Conservation (phyloP, 2,888 invertebrate genomes). For the Cheilosia vulpina region DNA sequence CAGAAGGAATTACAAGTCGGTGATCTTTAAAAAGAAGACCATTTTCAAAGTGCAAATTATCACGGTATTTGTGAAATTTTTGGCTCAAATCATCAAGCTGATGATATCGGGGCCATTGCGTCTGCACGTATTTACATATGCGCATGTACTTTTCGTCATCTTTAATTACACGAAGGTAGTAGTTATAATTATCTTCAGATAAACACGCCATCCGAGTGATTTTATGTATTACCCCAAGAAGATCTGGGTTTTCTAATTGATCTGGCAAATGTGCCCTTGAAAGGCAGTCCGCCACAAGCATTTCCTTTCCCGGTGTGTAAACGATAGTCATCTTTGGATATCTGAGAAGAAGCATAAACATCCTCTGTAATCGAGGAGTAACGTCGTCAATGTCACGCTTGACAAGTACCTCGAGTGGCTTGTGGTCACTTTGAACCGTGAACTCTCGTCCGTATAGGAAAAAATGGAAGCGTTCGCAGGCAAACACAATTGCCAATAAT, state of each 20-base stretch:
- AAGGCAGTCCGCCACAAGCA: conserved; percentile 70
- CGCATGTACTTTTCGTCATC: conserved; percentile 26
- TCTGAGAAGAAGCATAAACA: too few species aligned
- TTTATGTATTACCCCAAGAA: neutral
- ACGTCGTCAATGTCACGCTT: too few species aligned
- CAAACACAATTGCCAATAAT: conserved; percentile 78
- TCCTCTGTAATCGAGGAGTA: too few species aligned
- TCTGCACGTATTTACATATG: conserved; percentile 15
- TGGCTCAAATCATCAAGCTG: too few species aligned
- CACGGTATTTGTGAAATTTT: too few species aligned
- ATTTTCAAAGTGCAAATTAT: too few species aligned
- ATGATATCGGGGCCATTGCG: too few species aligned
- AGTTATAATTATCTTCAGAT: conserved; percentile 52
- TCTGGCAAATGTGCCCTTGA: conserved; percentile 72
- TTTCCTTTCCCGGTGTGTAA: conserved; percentile 76
- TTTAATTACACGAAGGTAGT: conserved; percentile 24
- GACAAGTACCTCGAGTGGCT: too few species aligned
- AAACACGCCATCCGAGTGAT: conserved; percentile 8
- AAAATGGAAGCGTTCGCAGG: conserved; percentile 79
- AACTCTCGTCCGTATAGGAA: too few species aligned
- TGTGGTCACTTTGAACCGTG: too few species aligned
- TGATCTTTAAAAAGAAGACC: too few species aligned
- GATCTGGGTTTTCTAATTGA: conserved; percentile 7
- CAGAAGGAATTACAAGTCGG: too few species aligned
- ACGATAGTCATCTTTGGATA: conserved; percentile 72